Evolutionary conservation across 2,888 invertebrate genomes (phyloP), one percentile per base, ranked within the genome.

Genomic region (Himalopsyche anomala): DNA sequence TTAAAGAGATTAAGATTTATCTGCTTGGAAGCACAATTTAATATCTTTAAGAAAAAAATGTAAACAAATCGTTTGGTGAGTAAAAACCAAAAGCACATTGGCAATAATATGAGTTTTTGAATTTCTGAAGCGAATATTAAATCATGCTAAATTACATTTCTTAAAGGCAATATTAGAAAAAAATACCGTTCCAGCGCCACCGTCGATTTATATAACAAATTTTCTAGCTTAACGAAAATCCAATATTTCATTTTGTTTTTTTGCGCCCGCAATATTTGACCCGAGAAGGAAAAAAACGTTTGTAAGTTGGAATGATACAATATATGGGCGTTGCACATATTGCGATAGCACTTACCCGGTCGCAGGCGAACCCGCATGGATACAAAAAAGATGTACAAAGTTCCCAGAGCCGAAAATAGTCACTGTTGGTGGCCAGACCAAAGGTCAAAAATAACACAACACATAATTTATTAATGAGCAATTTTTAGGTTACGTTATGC

Each of bases 61-160:
- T 4, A 12, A 74, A 12, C 28, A 36, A 74, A 36, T 74, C 36
- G 74, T 74, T 38, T 74, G 12, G 74, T 38, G 2, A 36, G 74
- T 74, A 15, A 36, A 69, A 74, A 36, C 74, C 38, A 15, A 74
- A 74, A 74, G 38, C 74, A 74, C 74, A 74, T 38, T 74, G 38
- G 38, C 62, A 36, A 36, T 69, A 69, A 4, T 9, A 38, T 36
- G 9, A 38, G 38, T 15, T 38, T 74, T 74, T 74, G 12, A 74
- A 19, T 38, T 74, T 38, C 11, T 36, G 38, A 74, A 74, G 74
- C 74, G 74, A 74, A 74, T 74, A 74, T 74, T 74, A 74, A 74
- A 38, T 38, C 74, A 74, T 74, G 74, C 74, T 74, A 74, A 74
- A 74, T 74, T 74, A 74, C 74, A 36, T 74, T 74, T 74, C 74